Percentiles rank a stretch among this genome's conserved stretches.
phyloP scores from a whole-genome alignment of 2,797 vertebrate species.

The Anguilla obscura region DNA sequence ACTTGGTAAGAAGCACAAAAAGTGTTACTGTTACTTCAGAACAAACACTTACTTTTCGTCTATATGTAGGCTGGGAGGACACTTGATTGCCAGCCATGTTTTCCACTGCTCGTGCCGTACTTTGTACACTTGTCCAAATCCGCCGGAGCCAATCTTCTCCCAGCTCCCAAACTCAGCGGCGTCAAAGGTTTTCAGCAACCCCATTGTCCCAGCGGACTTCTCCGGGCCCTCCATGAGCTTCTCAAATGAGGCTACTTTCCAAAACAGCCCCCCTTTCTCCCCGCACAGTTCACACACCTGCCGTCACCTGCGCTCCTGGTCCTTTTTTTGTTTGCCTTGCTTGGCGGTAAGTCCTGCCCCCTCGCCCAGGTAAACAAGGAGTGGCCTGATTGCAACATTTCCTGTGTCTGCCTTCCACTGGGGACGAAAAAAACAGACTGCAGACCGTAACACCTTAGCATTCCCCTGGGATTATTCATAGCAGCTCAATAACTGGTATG shows the following conservation, averaged over 20 bases:
- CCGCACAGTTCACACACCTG: conserved; percentile 47
- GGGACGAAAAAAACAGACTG: background rate
- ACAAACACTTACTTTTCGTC: conserved; percentile 87
- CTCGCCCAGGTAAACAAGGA: conserved; percentile 74
- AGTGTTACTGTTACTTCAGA: background rate
- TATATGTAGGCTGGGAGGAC: conserved; percentile 91
- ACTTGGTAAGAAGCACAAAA: background rate
- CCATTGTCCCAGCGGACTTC: conserved; percentile 81
- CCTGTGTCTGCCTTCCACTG: conserved; percentile 54
- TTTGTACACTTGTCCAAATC: conserved; percentile 97
- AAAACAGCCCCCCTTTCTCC: conserved; percentile 43
- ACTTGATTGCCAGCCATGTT: conserved; percentile 97
- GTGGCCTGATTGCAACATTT: conserved; percentile 65
- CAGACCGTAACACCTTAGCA: background rate
- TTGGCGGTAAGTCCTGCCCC: conserved; percentile 54
- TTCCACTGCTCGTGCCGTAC: conserved; percentile 96
- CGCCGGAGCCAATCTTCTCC: conserved; percentile 96
- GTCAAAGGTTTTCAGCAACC: conserved; percentile 88
- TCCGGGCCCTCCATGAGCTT: conserved; percentile 78
- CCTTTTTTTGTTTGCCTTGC: conserved; percentile 60
- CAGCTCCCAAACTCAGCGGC: conserved; percentile 85
- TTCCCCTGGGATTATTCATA: background rate
- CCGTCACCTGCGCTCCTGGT: conserved; percentile 58
- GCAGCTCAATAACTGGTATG: background rate
- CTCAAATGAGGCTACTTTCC: conserved; percentile 21